Percentiles rank a stretch among this genome's conserved stretches.
Conservation (phyloP, 2,888 invertebrate genomes). For the Eupeodes latifasciatus region DNA sequence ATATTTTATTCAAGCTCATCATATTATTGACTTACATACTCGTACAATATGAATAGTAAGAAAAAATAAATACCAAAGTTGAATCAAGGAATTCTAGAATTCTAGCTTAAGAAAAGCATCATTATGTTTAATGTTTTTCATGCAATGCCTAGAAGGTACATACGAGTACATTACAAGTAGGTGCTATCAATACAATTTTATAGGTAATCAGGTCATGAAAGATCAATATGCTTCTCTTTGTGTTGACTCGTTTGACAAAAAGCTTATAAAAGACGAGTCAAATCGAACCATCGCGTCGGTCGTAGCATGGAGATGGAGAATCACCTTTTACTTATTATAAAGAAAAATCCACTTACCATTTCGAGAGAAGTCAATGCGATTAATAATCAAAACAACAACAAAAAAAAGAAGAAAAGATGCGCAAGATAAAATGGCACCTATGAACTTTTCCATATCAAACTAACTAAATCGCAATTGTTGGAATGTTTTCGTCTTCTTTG, state of each 20-base stretch:
- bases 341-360: constrained; percentile 1
- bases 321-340: constrained; percentile 21
- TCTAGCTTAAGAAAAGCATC: background rate
- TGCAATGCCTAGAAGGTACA: background rate
- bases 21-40: background rate
- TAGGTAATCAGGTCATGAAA: constrained; percentile 46
- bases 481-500: constrained; percentile 49
- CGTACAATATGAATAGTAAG: background rate
- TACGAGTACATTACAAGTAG: background rate
- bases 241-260: background rate
- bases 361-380: constrained; percentile 8
- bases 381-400: background rate
- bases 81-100: constrained; percentile 8
- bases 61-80: constrained; percentile 16
- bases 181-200: constrained; percentile 36
- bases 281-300: background rate
- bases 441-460: constrained; percentile 52
- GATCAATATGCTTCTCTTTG: constrained; percentile 25
- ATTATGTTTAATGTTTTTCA: background rate
- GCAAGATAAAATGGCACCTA: constrained; percentile 54
- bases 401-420: constrained; percentile 25
- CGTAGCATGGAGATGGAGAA: constrained; percentile 5
- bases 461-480: constrained; percentile 45
- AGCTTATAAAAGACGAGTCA: constrained; percentile 8
- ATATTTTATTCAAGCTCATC: constrained; percentile 21